These are phyloP conservation scores for Botia almorhae DNA, from an alignment of 2,797 vertebrate species.

Conservation along the genomic window DNA sequence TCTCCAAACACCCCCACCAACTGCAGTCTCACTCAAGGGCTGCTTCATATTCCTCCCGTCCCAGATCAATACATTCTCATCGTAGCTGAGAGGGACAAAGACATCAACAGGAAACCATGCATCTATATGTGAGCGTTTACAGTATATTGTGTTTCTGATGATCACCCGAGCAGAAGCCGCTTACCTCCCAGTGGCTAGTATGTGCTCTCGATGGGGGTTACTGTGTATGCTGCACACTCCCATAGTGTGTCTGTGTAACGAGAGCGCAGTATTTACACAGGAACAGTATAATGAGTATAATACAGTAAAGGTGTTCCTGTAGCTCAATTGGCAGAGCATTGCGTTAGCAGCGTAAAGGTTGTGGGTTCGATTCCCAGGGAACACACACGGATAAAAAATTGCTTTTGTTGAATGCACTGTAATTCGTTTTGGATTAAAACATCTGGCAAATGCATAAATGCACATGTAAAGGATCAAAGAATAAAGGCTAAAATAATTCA, in stretches of 20 bases:
- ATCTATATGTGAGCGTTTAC: not conserved
- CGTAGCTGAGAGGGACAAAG: constrained; percentile 80
- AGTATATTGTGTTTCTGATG: not conserved
- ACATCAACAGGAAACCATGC: not conserved
- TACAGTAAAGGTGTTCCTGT: no score
- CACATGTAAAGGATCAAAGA: not conserved
- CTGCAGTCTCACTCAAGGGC: constrained; percentile 79
- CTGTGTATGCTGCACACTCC: constrained; percentile 96
- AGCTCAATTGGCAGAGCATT: no score
- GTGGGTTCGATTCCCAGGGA: not conserved
- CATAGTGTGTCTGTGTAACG: constrained; percentile 85
- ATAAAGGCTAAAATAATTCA: not conserved
- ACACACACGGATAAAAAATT: not conserved
- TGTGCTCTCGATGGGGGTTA: constrained; percentile 84
- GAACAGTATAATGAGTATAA: not conserved
- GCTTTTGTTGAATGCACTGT: no score
- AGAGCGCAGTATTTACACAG: not conserved
- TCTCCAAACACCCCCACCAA: constrained; percentile 92
- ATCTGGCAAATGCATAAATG: no score
- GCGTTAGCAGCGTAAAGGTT: no score
- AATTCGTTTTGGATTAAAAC: no score
- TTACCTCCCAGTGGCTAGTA: constrained; percentile 95
- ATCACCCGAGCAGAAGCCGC: not conserved
- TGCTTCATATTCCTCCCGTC: constrained; percentile 88
- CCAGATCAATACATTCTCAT: constrained; percentile 92